Conservation (phyloP, 2,888 invertebrate genomes). For the Monopis laevigella region DNA sequence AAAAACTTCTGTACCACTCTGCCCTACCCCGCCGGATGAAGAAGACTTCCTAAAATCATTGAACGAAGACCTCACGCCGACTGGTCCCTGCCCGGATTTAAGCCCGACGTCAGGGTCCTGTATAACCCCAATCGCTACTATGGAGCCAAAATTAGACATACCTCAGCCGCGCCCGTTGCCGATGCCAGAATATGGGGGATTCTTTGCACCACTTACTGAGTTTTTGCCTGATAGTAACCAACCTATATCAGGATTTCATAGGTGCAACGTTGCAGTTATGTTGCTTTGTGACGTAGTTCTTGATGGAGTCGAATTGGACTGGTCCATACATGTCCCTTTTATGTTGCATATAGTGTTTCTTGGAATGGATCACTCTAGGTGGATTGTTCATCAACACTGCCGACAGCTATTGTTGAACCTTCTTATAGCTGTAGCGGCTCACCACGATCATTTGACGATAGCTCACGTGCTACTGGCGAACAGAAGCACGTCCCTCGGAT, state of each 20-base stretch:
- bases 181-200: conserved; percentile 99
- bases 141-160: conserved; percentile 34
- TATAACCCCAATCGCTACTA: conserved; percentile 34
- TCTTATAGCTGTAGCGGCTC: conserved; percentile 87
- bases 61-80: conserved; percentile 56
- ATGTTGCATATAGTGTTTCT: conserved; percentile 96
- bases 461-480: conserved; percentile 85
- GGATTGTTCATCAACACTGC: conserved; percentile 94
- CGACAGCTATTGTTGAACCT: conserved; percentile 92
- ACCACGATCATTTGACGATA: conserved; percentile 89
- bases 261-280: conserved; percentile 99
- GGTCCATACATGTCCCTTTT: conserved; percentile 94
- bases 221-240: conserved; percentile 91
- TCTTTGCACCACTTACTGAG: conserved; percentile 95
- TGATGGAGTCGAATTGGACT: conserved; percentile 90
- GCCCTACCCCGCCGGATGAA: conserved; percentile 47
- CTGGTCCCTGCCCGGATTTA: conserved; percentile 35
- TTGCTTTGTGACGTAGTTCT: conserved; percentile 94
- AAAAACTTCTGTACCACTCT: conserved; percentile 26
- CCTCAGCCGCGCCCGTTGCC: conserved; percentile 91
- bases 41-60: conserved; percentile 41
- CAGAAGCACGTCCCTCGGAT: conserved; percentile 78
- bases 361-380: conserved; percentile 89
- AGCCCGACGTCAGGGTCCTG: conserved; percentile 27
- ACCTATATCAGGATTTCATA: conserved; percentile 94